Conservation (phyloP, 2,888 invertebrate genomes). For the Crematogaster levior region DNA sequence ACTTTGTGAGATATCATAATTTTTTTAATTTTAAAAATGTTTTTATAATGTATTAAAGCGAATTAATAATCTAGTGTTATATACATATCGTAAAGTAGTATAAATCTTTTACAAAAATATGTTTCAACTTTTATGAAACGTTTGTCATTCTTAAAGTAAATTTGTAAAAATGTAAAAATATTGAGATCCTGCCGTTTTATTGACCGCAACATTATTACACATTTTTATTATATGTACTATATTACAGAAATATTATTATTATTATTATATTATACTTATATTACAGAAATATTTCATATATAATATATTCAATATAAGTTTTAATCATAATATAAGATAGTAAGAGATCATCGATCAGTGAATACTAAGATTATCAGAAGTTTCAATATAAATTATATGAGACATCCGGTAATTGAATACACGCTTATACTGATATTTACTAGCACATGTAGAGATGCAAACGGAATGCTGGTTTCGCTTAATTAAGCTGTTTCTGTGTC, state of each 20-base stretch:
- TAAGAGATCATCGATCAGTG: too few species aligned
- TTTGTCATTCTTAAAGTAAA: not conserved
- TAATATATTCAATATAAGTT: too few species aligned
- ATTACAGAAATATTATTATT: not conserved
- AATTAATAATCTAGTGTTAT: not conserved
- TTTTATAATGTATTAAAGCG: not conserved
- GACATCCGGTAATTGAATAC: slow-evolving; percentile 8
- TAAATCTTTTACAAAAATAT: not conserved
- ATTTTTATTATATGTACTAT: too few species aligned
- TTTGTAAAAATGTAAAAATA: not conserved
- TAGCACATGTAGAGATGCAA: slow-evolving; percentile 69
- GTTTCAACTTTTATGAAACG: not conserved
- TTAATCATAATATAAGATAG: too few species aligned
- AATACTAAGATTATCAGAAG: too few species aligned
- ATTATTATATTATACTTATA: too few species aligned
- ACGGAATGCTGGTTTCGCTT: slow-evolving; percentile 78
- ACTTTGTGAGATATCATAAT: not conserved
- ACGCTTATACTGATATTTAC: slow-evolving; percentile 60
- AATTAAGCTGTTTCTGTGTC: slow-evolving; percentile 81
- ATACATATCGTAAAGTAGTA: not conserved
- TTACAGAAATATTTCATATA: too few species aligned
- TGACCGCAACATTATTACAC: not conserved
- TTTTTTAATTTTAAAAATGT: not conserved
- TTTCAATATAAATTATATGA: not conserved
- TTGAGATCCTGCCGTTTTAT: not conserved